Base-by-base conservation (phyloP, 2,113 vertebrate genomes). In the Burhinus oedicnemus region DNA sequence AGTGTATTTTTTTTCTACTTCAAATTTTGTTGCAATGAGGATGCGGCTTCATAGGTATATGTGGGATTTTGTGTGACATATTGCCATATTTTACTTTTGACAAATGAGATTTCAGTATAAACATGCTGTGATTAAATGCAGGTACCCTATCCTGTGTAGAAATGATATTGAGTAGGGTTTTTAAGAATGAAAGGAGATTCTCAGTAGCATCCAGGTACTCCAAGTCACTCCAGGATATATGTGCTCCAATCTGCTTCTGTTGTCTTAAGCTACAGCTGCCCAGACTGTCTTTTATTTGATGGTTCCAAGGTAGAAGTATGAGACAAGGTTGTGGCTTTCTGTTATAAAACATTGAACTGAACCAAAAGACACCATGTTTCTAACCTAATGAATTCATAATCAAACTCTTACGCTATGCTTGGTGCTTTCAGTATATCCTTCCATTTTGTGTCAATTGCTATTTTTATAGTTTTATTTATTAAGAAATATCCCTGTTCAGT, bases 401-500 rank as follows among this genome's bases (percentile, higher is more conserved):
- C 2, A 11, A 66, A 52, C 12, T 52, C 40, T n/a, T 36, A 25
- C 0, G 0, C 29, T 83, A 14, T 32, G 27, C 34, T 60, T 83
- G 21, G 7, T 71, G 72, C 19, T 87, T 83, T 90, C n/a, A 82
- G 11, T 51, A 22, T 77, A 68, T 45, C 32, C 45, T 87, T 93
- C 27, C 9, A n/a, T 62, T 88, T 89, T 79, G 9, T 82, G 8
- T 72, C 38, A 81, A 69, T 30, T 51, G 0, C 45, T 87, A 2
- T 5, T 42, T 86, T 72, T 47, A 12, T 44, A 12, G 5, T 15
- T 85, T 89, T 71, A 5, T 81, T 93, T 80, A 4, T 38, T 72
- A 87, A 51, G 23, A 82, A 82, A 29, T 87, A 44, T 6, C 22
- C 22, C 25, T 51, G 4, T 64, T 87, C 18, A 57, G 34, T 89